Base-by-base conservation (phyloP, 2,888 invertebrate genomes). In the Sarcophaga variegata region DNA sequence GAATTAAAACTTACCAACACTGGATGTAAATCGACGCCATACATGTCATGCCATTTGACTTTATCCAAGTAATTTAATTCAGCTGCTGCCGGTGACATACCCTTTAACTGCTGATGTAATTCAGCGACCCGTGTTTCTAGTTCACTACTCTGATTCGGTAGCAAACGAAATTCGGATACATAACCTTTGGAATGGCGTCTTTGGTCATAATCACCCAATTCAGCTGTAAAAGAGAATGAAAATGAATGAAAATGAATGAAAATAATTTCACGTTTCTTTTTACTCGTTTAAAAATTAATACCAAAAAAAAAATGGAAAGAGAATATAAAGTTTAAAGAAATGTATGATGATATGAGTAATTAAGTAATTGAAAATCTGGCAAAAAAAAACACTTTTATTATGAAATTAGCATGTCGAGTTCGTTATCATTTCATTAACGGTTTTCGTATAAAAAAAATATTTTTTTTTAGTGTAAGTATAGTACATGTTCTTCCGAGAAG, bases 21-120 rank as follows among this genome's bases (percentile, higher is more conserved):
- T 76, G 98, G 98, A 94, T 99, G 99, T 90, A 99, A 95, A 94
- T 99, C 99, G 72, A 99, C 98, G 75, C 99, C 99, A 93, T 99
- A 99, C 97, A 99, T 98, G 93, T 99, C 99, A 91, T 99, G 95
- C 99, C 99, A 99, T 95, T 99, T 99, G 90, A 98, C 98, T 95
- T 98, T 98, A 94, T 99, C 98, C 93, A 99, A 95, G 94, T 97
- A 99, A 94, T 97, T 97, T 91, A 98, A 95, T 94, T 99, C 99
- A 59, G 98, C 98, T 90, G 97, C 96, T 79, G 98, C 97, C 85
- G 99, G 98, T 88, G 93, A 92, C 93, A 94, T 93, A 87, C 94
- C 93, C 90, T 97, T 96, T 83, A 99, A 95, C 89, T 97, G 96
- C 93, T 97, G 96, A 93, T 99, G 99, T 90, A 98, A 95, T 91